These are phyloP conservation scores for Strigops habroptila DNA, from an alignment of 2,113 vertebrate species.

Conservation along the genomic window DNA sequence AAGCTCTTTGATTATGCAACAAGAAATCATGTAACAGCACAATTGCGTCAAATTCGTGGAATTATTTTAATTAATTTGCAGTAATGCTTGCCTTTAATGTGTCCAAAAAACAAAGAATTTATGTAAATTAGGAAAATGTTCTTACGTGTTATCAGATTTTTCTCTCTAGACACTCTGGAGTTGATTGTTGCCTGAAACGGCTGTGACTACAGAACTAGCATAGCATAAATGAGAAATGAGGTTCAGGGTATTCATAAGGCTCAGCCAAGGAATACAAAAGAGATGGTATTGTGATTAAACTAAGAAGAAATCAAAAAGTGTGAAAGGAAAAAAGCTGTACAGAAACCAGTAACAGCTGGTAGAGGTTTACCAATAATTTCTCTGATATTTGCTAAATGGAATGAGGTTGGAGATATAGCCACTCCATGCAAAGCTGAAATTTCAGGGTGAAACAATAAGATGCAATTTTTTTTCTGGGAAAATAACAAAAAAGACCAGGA, in stretches of 20 bases:
- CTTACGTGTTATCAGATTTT: neutral
- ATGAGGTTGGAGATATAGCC: neutral
- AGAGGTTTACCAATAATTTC: neutral
- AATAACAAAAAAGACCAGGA: neutral
- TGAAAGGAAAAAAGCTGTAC: neutral
- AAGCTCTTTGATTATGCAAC: slow-evolving; percentile 41
- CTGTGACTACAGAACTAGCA: neutral
- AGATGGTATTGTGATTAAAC: neutral
- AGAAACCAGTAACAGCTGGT: neutral
- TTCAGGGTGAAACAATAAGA: neutral
- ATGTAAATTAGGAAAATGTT: neutral
- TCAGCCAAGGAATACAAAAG: neutral
- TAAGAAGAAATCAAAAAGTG: neutral
- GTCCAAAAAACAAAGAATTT: neutral
- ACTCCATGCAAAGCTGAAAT: neutral
- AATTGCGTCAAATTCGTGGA: slow-evolving; percentile 18
- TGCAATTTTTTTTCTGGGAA: neutral
- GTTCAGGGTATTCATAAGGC: neutral
- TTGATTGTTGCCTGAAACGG: neutral
- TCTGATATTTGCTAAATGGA: neutral
- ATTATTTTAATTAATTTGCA: slow-evolving; percentile 36
- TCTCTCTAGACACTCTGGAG: neutral
- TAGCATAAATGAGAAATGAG: neutral
- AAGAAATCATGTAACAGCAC: neutral
- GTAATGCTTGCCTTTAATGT: neutral